Percentiles rank a stretch among this genome's conserved stretches.
Evolutionary conservation across 2,888 invertebrate genomes (phyloP).

Genomic region (Ypsolopha sequella): DNA sequence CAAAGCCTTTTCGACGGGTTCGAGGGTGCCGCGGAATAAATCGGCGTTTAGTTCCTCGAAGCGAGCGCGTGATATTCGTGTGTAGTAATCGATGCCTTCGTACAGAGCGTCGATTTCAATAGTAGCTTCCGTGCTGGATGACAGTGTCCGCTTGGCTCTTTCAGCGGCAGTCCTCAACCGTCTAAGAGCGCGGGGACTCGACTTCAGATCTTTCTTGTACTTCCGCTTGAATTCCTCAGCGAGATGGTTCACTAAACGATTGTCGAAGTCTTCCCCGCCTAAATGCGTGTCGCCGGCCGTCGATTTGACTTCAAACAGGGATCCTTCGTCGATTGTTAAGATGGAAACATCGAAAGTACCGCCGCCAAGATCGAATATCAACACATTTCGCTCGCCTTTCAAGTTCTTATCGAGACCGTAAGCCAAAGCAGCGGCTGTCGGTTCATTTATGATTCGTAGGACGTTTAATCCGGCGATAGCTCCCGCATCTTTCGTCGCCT

Average conservation of each 20-base stretch:
- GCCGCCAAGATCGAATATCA: slow-evolving; percentile 41
- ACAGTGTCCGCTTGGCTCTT: slow-evolving; percentile 77
- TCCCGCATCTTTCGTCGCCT: slow-evolving; percentile 91
- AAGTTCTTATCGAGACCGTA: slow-evolving; percentile 39
- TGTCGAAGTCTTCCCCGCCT: slow-evolving; percentile 69
- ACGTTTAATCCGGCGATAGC: slow-evolving; percentile 89
- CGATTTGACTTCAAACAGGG: slow-evolving; percentile 78
- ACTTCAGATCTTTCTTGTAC: slow-evolving; percentile 71
- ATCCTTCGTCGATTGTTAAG: slow-evolving; percentile 23
- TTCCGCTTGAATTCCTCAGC: slow-evolving; percentile 76
- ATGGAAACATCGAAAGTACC: too few relatives aligned
- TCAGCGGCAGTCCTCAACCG: slow-evolving; percentile 78
- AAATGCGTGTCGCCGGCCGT: slow-evolving; percentile 68
- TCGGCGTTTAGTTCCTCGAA: slow-evolving; percentile 79
- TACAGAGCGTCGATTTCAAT: slow-evolving; percentile 77
- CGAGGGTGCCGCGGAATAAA: slow-evolving; percentile 74
- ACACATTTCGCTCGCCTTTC: slow-evolving; percentile 27
- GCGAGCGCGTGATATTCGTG: slow-evolving; percentile 74
- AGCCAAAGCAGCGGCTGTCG: slow-evolving; percentile 76
- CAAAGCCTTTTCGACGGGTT: slow-evolving; percentile 79
- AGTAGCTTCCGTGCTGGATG: slow-evolving; percentile 76
- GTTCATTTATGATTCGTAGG: slow-evolving; percentile 84
- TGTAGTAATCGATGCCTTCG: slow-evolving; percentile 75
- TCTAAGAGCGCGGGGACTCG: slow-evolving; percentile 72
- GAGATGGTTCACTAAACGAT: slow-evolving; percentile 71